These are phyloP conservation scores for Ellobius talpinus DNA, from an alignment of 2,113 vertebrate species.

Conservation along the genomic window DNA sequence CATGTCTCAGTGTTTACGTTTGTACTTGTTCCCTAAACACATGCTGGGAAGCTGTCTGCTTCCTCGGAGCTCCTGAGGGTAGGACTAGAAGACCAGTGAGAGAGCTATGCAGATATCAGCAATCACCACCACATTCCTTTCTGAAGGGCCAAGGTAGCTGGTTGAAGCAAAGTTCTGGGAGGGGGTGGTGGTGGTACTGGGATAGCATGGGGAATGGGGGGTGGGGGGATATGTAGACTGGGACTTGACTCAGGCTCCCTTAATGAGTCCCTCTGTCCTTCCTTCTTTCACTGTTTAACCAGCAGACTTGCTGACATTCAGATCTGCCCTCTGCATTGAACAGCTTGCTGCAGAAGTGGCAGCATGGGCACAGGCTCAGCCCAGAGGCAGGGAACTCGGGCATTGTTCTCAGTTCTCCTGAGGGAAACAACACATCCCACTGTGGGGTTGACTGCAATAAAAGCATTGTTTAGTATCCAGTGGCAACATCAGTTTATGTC, in stretches of 20 bases:
- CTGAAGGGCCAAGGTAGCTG: not conserved
- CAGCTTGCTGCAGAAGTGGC: not conserved
- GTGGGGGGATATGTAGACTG: not conserved
- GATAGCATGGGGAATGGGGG: not conserved
- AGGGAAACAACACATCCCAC: not conserved
- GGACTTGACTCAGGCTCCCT: not conserved
- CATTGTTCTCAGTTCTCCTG: not conserved
- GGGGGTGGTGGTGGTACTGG: not conserved
- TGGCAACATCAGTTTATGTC: slow-evolving; percentile 49
- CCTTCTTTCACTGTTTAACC: not conserved
- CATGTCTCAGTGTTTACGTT: not conserved
- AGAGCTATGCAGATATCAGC: not conserved
- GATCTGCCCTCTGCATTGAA: not conserved
- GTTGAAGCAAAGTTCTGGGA: slow-evolving; percentile 8
- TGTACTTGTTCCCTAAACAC: not conserved
- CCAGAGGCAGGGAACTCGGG: not conserved
- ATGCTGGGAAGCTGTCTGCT: not conserved
- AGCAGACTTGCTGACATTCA: not conserved
- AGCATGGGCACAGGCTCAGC: not conserved
- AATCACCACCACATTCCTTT: not conserved
- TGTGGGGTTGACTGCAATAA: not conserved
- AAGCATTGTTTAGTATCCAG: slow-evolving; percentile 53
- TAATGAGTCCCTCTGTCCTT: not conserved
- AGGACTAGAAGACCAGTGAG: not conserved
- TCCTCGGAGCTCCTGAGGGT: not conserved